These are phyloP conservation scores for Bombus confusus DNA, from an alignment of 1,140 invertebrate genomes.

Conservation along the genomic window DNA sequence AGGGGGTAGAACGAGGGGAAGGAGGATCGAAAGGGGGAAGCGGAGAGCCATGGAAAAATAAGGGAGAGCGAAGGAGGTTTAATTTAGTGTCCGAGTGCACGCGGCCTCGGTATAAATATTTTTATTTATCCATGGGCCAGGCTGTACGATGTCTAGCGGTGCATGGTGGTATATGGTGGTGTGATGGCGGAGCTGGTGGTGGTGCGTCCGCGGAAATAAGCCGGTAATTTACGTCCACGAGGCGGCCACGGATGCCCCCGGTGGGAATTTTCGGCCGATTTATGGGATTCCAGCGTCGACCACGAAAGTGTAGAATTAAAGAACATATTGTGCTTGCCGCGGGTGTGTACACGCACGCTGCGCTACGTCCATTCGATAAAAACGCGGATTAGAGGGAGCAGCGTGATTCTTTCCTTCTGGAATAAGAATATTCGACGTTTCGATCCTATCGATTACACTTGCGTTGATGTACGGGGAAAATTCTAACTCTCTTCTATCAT, in stretches of 20 bases:
- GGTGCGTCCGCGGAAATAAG: constrained; percentile 73
- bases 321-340: constrained; percentile 66
- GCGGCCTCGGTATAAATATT: constrained; percentile 78
- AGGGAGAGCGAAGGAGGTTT: constrained; percentile 52
- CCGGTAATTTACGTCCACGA: constrained; percentile 77
- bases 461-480: neutral
- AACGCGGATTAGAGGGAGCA: constrained; percentile 66
- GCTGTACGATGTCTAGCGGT: neutral
- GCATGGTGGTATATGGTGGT: neutral
- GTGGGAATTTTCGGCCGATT: constrained; percentile 79
- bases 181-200: constrained; percentile 37
- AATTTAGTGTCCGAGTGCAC: constrained; percentile 78
- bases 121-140: constrained; percentile 73
- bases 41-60: neutral
- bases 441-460: neutral
- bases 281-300: constrained; percentile 70
- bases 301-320: constrained; percentile 72
- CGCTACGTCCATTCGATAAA: constrained; percentile 64
- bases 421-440: neutral
- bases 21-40: neutral
- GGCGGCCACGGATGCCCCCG: constrained; percentile 54
- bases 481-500: neutral
- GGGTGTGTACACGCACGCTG: constrained; percentile 26
- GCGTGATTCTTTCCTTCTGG: neutral
- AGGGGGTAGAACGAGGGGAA: too few relatives aligned